Evolutionary conservation across 2,888 invertebrate species (phyloP).

Genomic region (Yponomeuta malinellus): DNA sequence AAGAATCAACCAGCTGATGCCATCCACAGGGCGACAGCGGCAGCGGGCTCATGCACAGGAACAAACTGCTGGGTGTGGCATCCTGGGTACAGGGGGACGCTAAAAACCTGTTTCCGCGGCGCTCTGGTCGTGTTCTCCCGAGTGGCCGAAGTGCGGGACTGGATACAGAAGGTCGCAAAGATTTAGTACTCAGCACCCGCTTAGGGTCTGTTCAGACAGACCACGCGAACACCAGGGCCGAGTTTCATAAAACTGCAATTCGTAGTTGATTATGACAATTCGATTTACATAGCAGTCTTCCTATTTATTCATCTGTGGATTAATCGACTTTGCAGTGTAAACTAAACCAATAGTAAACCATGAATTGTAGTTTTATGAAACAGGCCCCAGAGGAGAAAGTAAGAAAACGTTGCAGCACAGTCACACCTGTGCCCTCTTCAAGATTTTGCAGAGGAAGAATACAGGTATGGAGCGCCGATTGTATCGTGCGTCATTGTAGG

Average conservation of each 20-base stretch:
- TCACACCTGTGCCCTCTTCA: too few species aligned
- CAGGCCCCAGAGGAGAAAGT: too few species aligned
- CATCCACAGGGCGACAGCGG: constrained; percentile 61
- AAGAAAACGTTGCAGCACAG: too few species aligned
- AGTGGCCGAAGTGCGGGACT: constrained; percentile 46
- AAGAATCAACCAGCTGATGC: not conserved
- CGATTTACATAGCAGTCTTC: too few species aligned
- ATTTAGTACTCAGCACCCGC: constrained; percentile 27
- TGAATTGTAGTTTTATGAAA: too few species aligned
- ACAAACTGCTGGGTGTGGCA: constrained; percentile 51
- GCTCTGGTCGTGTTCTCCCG: constrained; percentile 55
- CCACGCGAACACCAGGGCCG: not conserved
- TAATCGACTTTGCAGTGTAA: too few species aligned
- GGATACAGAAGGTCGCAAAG: constrained; percentile 52
- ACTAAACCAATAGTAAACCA: too few species aligned
- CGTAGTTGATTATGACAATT: too few species aligned
- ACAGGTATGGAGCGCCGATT: too few species aligned
- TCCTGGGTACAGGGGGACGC: constrained; percentile 67
- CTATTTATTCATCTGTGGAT: too few species aligned
- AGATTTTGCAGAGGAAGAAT: too few species aligned
- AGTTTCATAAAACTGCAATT: not conserved
- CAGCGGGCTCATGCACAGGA: constrained; percentile 56
- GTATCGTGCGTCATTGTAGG: too few species aligned
- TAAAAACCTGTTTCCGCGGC: constrained; percentile 45
- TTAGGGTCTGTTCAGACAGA: not conserved